Percentiles rank a stretch among this genome's conserved stretches.
These are phyloP conservation scores for Cephus pygmeus DNA, from an alignment of 2,888 invertebrate genomes.

Conservation along the genomic window DNA sequence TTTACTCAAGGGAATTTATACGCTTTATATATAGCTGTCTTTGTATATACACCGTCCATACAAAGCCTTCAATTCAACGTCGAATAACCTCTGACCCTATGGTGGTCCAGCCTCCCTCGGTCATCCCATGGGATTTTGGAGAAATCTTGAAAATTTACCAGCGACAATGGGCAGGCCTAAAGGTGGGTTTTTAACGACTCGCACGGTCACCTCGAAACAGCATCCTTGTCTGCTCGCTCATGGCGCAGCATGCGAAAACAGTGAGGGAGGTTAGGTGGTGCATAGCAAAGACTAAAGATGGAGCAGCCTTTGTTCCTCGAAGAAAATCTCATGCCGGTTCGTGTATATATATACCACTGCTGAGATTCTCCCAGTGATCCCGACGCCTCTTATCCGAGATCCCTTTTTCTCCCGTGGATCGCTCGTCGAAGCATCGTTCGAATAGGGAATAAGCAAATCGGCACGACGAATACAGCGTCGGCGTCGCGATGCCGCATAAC, in stretches of 20 bases:
- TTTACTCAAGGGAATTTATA: neutral
- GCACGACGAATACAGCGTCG: neutral
- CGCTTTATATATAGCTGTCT: too few relatives aligned
- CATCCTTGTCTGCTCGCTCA: slow-evolving; percentile 15
- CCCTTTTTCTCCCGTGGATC: neutral
- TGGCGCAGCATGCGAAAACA: slow-evolving; percentile 24
- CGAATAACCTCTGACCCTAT: neutral
- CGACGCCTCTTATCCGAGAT: neutral
- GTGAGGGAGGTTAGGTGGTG: slow-evolving; percentile 15
- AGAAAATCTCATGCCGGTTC: neutral
- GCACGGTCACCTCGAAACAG: slow-evolving; percentile 23
- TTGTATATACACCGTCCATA: neutral
- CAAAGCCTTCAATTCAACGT: neutral
- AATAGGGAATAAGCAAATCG: neutral
- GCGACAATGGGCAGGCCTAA: neutral
- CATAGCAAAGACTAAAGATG: slow-evolving; percentile 13
- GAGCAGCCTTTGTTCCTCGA: neutral
- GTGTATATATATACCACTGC: neutral
- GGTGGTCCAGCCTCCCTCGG: neutral
- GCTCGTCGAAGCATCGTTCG: neutral
- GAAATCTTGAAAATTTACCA: neutral
- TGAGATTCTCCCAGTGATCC: neutral
- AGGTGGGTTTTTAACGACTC: slow-evolving; percentile 18
- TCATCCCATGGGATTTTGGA: neutral
- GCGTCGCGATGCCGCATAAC: neutral